Evolutionary conservation across 2,888 invertebrate species (phyloP).

Genomic region (Escarpia spicata): DNA sequence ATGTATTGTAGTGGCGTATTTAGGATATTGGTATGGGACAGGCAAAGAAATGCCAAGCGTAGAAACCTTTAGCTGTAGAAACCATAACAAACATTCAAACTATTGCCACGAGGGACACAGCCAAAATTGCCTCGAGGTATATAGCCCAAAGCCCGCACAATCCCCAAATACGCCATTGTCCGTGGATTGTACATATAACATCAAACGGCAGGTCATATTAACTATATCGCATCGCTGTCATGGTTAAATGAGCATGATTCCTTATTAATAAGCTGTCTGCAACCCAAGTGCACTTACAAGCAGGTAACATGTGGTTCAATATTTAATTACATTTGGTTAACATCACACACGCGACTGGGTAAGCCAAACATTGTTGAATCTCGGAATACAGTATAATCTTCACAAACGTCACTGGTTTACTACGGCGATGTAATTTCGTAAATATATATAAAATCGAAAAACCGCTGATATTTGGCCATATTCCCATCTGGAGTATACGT

Average conservation of each 20-base stretch:
- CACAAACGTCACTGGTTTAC: not conserved
- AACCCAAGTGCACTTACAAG: not conserved
- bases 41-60: too few relatives aligned
- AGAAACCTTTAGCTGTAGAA: too few relatives aligned
- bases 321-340: not conserved
- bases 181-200: not conserved
- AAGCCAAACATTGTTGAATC: not conserved
- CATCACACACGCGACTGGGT: not conserved
- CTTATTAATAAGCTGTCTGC: not conserved
- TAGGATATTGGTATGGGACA: too few relatives aligned
- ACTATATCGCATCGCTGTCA: not conserved
- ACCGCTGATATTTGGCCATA: not conserved
- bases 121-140: too few relatives aligned
- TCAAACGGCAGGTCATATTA: not conserved
- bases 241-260: not conserved
- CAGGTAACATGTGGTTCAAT: not conserved
- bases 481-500: not conserved
- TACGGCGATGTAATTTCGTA: not conserved
- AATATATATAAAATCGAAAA: not conserved
- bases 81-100: too few relatives aligned
- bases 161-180: too few relatives aligned
- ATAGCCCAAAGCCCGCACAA: too few relatives aligned
- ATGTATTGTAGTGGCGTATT: not conserved
- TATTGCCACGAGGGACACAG: too few relatives aligned
- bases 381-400: not conserved